Conservation (phyloP, 53 echinoderm and acorn worm species). For the Antedon mediterranea region DNA sequence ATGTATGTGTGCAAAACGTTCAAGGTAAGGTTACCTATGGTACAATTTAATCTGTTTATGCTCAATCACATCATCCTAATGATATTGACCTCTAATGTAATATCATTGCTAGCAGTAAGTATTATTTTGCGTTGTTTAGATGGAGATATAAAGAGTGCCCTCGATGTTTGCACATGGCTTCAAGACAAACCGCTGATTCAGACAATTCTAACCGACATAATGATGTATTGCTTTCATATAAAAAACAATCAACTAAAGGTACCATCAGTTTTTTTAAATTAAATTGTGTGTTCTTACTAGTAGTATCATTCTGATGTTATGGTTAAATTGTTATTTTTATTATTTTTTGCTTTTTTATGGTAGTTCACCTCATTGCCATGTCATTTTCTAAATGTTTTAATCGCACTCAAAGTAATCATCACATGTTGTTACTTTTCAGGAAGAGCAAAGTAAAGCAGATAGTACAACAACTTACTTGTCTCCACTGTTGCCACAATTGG, state of each 20-base stretch:
- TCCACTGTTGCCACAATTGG: conserved; percentile 43
- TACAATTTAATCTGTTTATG: no score
- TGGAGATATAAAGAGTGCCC: neutral
- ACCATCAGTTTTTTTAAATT: neutral
- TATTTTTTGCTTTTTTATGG: no score
- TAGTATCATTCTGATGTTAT: no score
- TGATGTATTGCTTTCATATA: conserved; percentile 44
- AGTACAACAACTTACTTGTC: neutral
- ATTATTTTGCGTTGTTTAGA: no score
- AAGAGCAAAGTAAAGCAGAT: neutral
- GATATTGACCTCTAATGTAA: no score
- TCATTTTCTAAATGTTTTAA: no score
- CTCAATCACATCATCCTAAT: no score
- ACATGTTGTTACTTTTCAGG: neutral
- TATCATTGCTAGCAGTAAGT: no score
- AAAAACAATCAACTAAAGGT: neutral
- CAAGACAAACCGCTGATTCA: conserved; percentile 68
- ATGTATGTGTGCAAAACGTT: neutral
- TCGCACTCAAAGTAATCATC: no score
- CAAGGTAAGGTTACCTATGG: neutral
- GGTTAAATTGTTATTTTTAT: no score
- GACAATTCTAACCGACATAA: conserved; percentile 52
- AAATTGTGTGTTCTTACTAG: no score
- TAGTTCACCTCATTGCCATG: no score
- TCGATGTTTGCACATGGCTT: conserved; percentile 29